Conservation (phyloP, 2,888 invertebrate species). For the Ypsolopha scabrella region DNA sequence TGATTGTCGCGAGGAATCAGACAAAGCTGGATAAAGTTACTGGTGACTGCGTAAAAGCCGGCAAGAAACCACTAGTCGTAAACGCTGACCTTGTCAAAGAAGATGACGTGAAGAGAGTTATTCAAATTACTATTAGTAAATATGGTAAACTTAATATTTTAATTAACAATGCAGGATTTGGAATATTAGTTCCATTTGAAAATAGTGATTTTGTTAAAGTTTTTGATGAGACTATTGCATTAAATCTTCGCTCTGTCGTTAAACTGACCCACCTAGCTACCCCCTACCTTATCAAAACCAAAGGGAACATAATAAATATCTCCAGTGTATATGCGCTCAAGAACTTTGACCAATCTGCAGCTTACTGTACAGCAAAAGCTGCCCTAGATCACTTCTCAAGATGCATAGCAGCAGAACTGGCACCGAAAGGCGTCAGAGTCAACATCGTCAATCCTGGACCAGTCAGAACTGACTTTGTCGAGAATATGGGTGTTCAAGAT, state of each 20-base stretch:
- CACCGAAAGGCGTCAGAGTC: constrained; percentile 78
- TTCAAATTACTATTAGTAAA: constrained; percentile 17
- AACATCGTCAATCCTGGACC: constrained; percentile 93
- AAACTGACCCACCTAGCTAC: constrained; percentile 22
- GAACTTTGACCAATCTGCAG: constrained; percentile 10
- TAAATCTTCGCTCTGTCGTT: constrained; percentile 24
- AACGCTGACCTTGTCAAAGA: constrained; percentile 23
- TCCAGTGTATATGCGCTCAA: constrained; percentile 20
- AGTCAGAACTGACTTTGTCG: constrained; percentile 65
- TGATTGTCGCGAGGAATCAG: constrained; percentile 35
- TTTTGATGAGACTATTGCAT: constrained; percentile 24
- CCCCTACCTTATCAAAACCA: constrained; percentile 22
- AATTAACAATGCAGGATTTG: constrained; percentile 25
- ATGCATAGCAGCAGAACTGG: constrained; percentile 84
- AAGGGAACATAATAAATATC: constrained; percentile 30
- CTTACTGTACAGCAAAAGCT: constrained; percentile 19
- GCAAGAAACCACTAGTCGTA: constrained; percentile 15
- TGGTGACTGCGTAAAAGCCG: constrained; percentile 22
- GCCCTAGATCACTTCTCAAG: constrained; percentile 90
- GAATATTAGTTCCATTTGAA: constrained; percentile 12
- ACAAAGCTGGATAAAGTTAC: constrained; percentile 24
- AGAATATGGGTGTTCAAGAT: constrained; percentile 72
- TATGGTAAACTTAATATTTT: constrained; percentile 25
- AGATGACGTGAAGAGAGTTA: constrained; percentile 15
- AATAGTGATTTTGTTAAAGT: constrained; percentile 18